Evolutionary conservation across 2,113 vertebrate genomes (phyloP).

Genomic region (Noctilio leporinus): DNA sequence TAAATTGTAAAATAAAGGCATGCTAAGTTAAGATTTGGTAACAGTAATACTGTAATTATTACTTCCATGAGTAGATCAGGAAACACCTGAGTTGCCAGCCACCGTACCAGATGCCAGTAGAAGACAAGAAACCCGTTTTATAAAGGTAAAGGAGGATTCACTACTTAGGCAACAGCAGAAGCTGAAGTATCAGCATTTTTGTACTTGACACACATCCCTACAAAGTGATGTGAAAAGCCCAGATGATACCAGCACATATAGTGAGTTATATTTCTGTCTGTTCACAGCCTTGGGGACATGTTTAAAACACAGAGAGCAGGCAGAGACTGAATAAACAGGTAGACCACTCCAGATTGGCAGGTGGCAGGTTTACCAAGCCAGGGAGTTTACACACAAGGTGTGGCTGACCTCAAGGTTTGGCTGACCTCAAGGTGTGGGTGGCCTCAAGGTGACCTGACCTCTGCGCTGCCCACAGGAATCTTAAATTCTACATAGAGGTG

Average conservation of each 20-base stretch:
- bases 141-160: neutral
- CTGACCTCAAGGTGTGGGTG: neutral
- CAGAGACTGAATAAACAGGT: neutral
- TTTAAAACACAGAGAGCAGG: neutral
- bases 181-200: neutral
- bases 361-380: neutral
- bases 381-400: neutral
- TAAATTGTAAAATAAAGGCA: neutral
- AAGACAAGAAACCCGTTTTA: neutral
- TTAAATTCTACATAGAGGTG: neutral
- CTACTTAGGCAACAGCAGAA: neutral
- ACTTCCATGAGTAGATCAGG: neutral
- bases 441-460: neutral
- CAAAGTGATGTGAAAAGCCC: neutral
- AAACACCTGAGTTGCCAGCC: neutral
- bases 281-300: neutral
- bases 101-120: neutral
- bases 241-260: accelerated
- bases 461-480: neutral
- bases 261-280: no score
- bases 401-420: no score
- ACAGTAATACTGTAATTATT: neutral
- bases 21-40: neutral
- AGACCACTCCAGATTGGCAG: neutral
- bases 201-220: neutral